These are phyloP conservation scores for Achatina immaculata DNA, from an alignment of 1,140 invertebrate genomes.

Conservation along the genomic window DNA sequence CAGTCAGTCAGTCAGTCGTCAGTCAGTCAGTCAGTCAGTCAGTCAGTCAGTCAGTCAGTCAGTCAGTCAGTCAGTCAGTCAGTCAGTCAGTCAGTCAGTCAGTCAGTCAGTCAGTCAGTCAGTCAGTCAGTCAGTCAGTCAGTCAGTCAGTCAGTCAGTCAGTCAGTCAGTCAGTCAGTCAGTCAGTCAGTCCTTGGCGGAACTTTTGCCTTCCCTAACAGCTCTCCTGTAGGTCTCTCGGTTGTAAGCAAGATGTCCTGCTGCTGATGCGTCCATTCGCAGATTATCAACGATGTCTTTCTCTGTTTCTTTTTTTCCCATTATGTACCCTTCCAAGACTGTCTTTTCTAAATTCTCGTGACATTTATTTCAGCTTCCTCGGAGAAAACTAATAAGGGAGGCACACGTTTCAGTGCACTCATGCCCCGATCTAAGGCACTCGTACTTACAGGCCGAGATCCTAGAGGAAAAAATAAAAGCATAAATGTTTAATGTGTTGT, in stretches of 20 bases:
- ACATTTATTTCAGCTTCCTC: too few species aligned
- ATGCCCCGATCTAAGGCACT: neutral
- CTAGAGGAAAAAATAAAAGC: too few species aligned
- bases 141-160: conserved; percentile 27
- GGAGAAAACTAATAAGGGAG: conserved; percentile 53
- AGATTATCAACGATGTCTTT: too few species aligned
- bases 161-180: conserved; percentile 30
- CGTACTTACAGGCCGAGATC: too few species aligned
- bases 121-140: conserved; percentile 10
- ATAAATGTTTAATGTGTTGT: too few species aligned
- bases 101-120: conserved; percentile 23
- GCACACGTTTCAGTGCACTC: neutral
- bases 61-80: conserved; percentile 29
- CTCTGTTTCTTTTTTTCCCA: too few species aligned
- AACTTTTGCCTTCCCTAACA: too few species aligned
- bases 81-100: conserved; percentile 23
- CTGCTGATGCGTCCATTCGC: too few species aligned
- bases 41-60: conserved; percentile 16
- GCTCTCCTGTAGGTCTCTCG: too few species aligned
- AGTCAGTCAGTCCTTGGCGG: neutral
- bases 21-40: conserved; percentile 11
- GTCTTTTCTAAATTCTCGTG: too few species aligned
- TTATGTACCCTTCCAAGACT: too few species aligned
- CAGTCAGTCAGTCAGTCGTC: conserved; percentile 17
- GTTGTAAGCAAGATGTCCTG: too few species aligned